These are phyloP conservation scores for Nectonema munidae DNA, from an alignment of 2,888 invertebrate species.

Conservation along the genomic window DNA sequence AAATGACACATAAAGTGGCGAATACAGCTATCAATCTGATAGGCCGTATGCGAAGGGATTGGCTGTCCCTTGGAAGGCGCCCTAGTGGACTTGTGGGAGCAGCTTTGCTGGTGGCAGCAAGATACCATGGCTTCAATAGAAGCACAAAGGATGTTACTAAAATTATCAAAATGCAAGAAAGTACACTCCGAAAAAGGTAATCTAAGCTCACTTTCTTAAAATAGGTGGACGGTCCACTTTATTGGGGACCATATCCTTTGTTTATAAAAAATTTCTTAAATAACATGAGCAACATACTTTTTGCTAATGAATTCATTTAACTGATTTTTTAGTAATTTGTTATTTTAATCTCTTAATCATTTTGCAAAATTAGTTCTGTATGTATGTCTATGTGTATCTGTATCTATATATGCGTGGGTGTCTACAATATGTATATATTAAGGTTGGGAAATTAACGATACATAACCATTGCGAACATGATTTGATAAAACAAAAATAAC, in stretches of 20 bases:
- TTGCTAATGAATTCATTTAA: no score
- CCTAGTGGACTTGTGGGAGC: slow-evolving; percentile 93
- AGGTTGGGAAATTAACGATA: no score
- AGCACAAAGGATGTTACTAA: slow-evolving; percentile 54
- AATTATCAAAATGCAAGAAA: slow-evolving; percentile 74
- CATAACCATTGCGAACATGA: no score
- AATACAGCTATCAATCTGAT: slow-evolving; percentile 70
- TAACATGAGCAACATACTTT: no score
- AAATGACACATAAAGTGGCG: slow-evolving; percentile 31
- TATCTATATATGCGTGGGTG: no score
- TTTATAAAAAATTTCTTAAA: slow-evolving; percentile 20
- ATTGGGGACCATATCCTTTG: background rate
- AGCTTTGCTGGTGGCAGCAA: slow-evolving; percentile 62
- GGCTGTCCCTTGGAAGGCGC: slow-evolving; percentile 67
- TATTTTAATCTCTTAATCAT: no score
- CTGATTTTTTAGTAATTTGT: no score
- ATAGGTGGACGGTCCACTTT: background rate
- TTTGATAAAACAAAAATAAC: no score
- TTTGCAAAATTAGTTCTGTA: no score
- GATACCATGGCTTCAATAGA: slow-evolving; percentile 59
- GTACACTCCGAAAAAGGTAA: slow-evolving; percentile 50
- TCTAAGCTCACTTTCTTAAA: slow-evolving; percentile 11
- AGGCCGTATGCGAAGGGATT: slow-evolving; percentile 86
- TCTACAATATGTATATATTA: no score
- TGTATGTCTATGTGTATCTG: no score